These are phyloP conservation scores for Acrocera orbiculus DNA, from an alignment of 2,888 invertebrate genomes.

Conservation along the genomic window DNA sequence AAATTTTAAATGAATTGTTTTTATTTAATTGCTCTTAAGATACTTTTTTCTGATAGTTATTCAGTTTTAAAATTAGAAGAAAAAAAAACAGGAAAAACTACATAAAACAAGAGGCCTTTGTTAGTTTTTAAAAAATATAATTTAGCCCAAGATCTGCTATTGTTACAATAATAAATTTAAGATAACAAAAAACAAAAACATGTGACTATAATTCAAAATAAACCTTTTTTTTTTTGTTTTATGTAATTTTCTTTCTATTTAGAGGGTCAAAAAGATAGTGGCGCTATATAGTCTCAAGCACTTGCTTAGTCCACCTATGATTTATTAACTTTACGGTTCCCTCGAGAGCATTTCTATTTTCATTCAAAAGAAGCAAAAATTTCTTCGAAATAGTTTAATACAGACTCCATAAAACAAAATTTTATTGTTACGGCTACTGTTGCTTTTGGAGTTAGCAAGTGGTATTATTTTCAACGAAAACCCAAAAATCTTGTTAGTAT, in stretches of 20 bases:
- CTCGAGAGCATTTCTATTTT: conserved; percentile 4
- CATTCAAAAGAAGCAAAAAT: conserved; percentile 8
- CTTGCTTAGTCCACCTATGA: background rate
- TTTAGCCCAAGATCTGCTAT: no score
- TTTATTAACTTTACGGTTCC: conserved; percentile 1
- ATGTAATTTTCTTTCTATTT: no score
- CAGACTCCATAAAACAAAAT: conserved; percentile 7
- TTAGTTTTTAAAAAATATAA: background rate
- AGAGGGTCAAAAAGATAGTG: background rate
- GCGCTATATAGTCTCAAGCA: background rate
- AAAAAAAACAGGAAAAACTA: background rate
- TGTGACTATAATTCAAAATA: no score
- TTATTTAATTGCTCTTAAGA: no score
- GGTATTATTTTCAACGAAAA: conserved; percentile 6
- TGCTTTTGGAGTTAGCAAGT: background rate
- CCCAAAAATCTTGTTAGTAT: background rate
- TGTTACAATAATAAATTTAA: background rate
- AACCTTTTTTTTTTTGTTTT: no score
- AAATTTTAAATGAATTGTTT: no score
- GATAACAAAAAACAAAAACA: background rate
- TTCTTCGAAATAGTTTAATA: conserved; percentile 10
- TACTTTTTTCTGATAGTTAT: no score
- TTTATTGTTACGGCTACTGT: conserved; percentile 8
- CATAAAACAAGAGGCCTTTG: background rate
- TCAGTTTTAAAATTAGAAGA: background rate